Conservation (phyloP, 1,140 invertebrate genomes). For the Zaprionus kolodkinae region DNA sequence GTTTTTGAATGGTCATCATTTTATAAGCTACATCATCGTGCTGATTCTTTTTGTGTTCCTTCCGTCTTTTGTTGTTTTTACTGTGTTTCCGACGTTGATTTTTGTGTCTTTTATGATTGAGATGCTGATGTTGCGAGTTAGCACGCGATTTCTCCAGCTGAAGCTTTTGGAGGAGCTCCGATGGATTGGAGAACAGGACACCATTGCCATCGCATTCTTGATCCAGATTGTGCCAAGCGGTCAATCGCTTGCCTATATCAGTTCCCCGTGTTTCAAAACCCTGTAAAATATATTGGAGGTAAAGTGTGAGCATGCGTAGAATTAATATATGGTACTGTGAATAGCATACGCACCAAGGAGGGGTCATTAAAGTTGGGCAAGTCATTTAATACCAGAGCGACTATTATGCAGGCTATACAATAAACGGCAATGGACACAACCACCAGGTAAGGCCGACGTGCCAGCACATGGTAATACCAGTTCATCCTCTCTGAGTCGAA, state of each 20-base stretch:
- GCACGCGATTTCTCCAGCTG: conserved; percentile 63
- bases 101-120: conserved; percentile 76
- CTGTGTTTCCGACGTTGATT: conserved; percentile 73
- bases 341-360: conserved; percentile 86
- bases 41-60: conserved; percentile 81
- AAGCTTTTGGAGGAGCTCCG: conserved; percentile 84
- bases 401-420: conserved; percentile 89
- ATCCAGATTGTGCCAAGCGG: conserved; percentile 93
- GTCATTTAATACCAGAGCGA: conserved; percentile 88
- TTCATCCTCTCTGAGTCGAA: conserved; percentile 84
- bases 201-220: conserved; percentile 89
- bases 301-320: conserved; percentile 49
- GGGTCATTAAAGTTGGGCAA: conserved; percentile 92
- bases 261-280: conserved; percentile 97
- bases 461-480: conserved; percentile 88
- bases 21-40: conserved; percentile 53
- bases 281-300: conserved; percentile 45
- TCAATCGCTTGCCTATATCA: conserved; percentile 89
- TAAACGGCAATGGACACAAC: conserved; percentile 88
- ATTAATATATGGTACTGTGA: conserved; percentile 18
- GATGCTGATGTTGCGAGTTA: conserved; percentile 44
- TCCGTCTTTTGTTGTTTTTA: conserved; percentile 84
- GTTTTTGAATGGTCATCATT: conserved; percentile 61
- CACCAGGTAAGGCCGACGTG: conserved; percentile 90
- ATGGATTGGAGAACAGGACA: conserved; percentile 90